Conservation (phyloP, 2,888 invertebrate species). For the Chamaedrilus cognettii region DNA sequence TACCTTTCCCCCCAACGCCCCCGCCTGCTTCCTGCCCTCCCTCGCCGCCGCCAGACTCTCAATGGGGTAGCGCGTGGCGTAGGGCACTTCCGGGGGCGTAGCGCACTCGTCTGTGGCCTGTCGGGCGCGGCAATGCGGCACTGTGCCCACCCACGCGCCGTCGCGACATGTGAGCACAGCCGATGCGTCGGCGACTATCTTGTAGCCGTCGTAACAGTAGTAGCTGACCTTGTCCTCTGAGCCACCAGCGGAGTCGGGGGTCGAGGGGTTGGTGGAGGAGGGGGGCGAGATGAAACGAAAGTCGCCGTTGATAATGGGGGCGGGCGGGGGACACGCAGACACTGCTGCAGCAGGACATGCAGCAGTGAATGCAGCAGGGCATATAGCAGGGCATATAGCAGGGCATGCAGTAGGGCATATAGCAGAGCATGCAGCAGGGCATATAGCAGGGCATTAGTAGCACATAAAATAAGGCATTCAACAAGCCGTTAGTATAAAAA, state of each 20-base stretch:
- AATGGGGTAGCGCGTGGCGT: slow-evolving; percentile 7
- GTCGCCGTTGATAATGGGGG: slow-evolving; percentile 1
- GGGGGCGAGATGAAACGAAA: slow-evolving; percentile 2
- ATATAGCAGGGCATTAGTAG: too few relatives aligned
- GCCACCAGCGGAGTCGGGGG: neutral
- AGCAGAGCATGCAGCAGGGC: too few relatives aligned
- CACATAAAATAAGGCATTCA: too few relatives aligned
- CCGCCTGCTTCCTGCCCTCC: too few relatives aligned
- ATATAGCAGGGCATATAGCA: too few relatives aligned
- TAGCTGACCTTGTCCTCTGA: slow-evolving; percentile 23
- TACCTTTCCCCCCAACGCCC: too few relatives aligned
- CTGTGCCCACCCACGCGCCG: slow-evolving; percentile 13
- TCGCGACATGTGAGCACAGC: slow-evolving; percentile 2
- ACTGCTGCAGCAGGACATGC: too few relatives aligned
- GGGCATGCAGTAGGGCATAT: too few relatives aligned
- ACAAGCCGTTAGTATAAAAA: too few relatives aligned
- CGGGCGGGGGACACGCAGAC: neutral
- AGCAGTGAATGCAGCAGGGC: too few relatives aligned
- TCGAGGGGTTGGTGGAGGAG: neutral
- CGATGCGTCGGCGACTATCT: slow-evolving; percentile 11
- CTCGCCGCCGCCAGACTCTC: too few relatives aligned
- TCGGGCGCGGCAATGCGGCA: slow-evolving; percentile 10
- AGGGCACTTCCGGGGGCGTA: slow-evolving; percentile 6
- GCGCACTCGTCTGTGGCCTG: slow-evolving; percentile 9
- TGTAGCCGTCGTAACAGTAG: slow-evolving; percentile 25